Base-by-base conservation (phyloP, 2,888 invertebrate species). In the Crepidodera aurea region DNA sequence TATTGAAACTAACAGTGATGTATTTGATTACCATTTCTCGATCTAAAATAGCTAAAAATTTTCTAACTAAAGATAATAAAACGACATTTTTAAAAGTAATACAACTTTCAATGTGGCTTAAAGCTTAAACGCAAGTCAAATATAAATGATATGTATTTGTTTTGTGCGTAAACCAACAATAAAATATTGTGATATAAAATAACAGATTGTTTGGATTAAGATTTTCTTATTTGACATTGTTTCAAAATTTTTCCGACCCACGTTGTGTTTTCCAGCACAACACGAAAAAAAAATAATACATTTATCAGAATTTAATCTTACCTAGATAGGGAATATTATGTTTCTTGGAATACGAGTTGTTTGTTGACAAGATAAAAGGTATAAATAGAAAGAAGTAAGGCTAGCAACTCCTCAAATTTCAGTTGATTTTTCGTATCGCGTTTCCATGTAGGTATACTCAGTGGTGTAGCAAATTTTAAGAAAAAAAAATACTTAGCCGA, bases 331-430 rank as follows among this genome's bases (percentile, higher is more conserved):
- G 44, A 32, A 55, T 55, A 55, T 55, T 34, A 55, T 32, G 27
- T 55, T 55, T 55, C 55, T 55, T 34, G 55, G 19, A 44, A 55
- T 34, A 44, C 42, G 22, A 55, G 55, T 46, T 55, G 55, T 55
- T 48, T 55, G 55, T 55, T 46, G 55, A 51, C 51, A 51, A 51
- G 51, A 51, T 39, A 51, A 51, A 51, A 34, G 51, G 19, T 51
- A 51, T 51, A 51, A 51, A 51, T 51, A 51, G 51, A 51, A 7
- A 37, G 32, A 51, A 29, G 15, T 39, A 51, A 51, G 51, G 39
- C 22, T 12, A 51, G 39, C 5, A 7, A 13, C 6, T 25, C 1
- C 40, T 40, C 40, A 39, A 51, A 34, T 51, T 51, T 37, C 51
- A 37, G n/a, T 18, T 22, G 37, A 37, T 34, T 51, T 51, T 34